Base-by-base conservation (phyloP, 2,797 vertebrate species). In the Adelosebastes latens region DNA sequence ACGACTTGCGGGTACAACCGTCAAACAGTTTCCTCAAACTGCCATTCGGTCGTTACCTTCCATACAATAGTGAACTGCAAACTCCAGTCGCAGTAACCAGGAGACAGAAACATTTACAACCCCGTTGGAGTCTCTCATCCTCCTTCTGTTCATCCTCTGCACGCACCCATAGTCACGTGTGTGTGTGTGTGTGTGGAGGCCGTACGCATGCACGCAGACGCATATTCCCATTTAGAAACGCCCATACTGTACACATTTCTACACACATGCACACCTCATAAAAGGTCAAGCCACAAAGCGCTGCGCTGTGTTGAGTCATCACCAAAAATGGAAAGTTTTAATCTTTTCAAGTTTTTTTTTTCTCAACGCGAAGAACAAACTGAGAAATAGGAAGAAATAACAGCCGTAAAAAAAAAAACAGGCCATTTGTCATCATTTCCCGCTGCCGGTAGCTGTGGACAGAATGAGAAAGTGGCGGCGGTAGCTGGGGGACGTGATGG, bases 341-440 rank as follows among this genome's bases (percentile, higher is more conserved):
- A 87, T 93, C 77, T 89, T 82, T 89, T 83, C 64, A 36, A 9
- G 72, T 64, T 27, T 66, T 73, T 80, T 80, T 81, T 67, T 69
- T 63, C 36, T 87, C 62, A 36, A 79, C 62, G 62, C 4, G 27
- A 81, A 89, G 86, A 88, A 85, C 80, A 92, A 95, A 91, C 90
- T 88, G 78, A 88, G 82, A 89, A 92, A 87, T 63, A 56, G 82
- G 81, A 90, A 89, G 67, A 87, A 91, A 90, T 88, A 90, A 91
- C 72, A 82, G 58, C 56, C 46, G 75, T 88, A 84, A 92, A 64
- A 87, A 91, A 63, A 92, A 91, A 88, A 87, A 2, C 25, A 70
- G 70, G 74, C 65, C 81, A 89, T 95, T 93, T 92, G 92, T 95
- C 94, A 94, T 92, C 61, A 90, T 95, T 95, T 94, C 89, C 93